phyloP scores from a whole-genome alignment of 2,797 vertebrate genomes.

The Dromococcyx pavoninus region DNA sequence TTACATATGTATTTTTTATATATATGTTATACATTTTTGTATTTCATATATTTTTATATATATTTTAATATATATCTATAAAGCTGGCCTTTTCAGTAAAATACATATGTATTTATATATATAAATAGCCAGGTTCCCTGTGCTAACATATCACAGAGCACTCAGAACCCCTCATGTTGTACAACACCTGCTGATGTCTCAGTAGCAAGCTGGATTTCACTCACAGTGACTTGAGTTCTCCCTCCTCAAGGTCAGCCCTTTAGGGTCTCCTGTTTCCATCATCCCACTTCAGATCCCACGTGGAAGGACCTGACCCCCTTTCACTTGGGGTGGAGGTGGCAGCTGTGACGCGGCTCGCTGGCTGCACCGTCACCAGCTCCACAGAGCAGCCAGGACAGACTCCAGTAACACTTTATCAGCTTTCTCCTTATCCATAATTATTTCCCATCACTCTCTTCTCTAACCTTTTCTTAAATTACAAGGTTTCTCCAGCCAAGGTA shows the following conservation, averaged over 20 bases:
- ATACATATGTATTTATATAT: too few relatives aligned
- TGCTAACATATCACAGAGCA: accelerated
- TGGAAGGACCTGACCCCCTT: not conserved
- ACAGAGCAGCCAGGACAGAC: accelerated
- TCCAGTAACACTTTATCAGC: not conserved
- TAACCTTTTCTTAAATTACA: not conserved
- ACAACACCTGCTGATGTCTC: accelerated
- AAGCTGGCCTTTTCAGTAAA: too few relatives aligned
- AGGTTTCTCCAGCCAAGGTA: not conserved
- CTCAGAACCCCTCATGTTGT: accelerated
- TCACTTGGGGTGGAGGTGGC: accelerated
- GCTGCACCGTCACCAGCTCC: accelerated
- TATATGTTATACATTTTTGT: too few relatives aligned
- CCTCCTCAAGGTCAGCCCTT: not conserved
- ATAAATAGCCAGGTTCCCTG: not conserved
- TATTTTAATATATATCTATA: too few relatives aligned
- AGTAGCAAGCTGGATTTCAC: not conserved
- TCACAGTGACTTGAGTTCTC: not conserved
- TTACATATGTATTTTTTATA: too few relatives aligned
- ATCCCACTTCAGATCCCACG: accelerated
- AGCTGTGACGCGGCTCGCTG: accelerated
- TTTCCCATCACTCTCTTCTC: not conserved
- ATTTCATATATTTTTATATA: too few relatives aligned
- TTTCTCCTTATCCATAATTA: not conserved
- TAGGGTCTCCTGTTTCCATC: accelerated